A percentile compares a stretch with the other conserved stretches of the same genome.
Evolutionary conservation across 1,140 invertebrate species (phyloP).

Genomic region (Leptestheria dahalacensis): DNA sequence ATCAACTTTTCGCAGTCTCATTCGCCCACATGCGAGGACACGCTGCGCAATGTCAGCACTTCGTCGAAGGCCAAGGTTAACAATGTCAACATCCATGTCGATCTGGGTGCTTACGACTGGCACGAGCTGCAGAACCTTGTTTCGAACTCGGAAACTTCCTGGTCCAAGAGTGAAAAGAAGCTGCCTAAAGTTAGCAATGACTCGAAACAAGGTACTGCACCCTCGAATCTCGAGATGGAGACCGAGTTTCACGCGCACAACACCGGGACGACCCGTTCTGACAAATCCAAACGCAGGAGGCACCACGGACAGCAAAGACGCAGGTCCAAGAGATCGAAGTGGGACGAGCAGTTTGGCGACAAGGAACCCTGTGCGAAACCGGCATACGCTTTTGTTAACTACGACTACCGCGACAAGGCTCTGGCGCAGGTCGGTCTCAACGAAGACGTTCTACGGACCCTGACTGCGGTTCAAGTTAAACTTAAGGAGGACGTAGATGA

Average conservation of each 20-base stretch:
- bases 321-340: conserved; percentile 1
- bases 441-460: not conserved
- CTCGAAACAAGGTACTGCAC: not conserved
- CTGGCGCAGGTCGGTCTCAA: not conserved
- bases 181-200: not conserved
- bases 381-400: conserved; percentile 3
- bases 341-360: not conserved
- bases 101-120: conserved; percentile 7
- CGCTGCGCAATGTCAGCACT: conserved; percentile 3
- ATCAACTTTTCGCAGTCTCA: conserved; percentile 1
- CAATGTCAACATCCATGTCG: conserved; percentile 10
- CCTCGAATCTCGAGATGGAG: not conserved
- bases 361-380: not conserved
- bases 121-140: not conserved
- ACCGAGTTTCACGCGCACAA: no score
- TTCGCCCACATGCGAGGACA: conserved; percentile 1
- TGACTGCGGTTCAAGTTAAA: not conserved
- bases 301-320: not conserved
- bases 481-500: not conserved
- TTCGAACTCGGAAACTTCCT: not conserved
- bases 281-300: not conserved
- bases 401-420: not conserved
- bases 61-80: conserved; percentile 4
- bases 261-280: not conserved
- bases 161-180: not conserved